Conservation (phyloP, 2,797 vertebrate species). For the Euthynnus affinis region DNA sequence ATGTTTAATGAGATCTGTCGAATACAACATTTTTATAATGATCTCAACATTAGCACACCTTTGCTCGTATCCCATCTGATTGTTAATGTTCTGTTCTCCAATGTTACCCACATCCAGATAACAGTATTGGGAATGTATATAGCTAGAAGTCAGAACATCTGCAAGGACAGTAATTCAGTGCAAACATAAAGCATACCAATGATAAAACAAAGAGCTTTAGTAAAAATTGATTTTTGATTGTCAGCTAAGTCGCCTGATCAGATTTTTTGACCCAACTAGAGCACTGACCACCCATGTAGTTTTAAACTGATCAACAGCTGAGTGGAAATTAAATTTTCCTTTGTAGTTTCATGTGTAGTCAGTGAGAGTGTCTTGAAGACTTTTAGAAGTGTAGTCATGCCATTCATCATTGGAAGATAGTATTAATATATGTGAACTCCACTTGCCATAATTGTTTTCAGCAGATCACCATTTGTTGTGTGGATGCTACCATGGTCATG, state of each 20-base stretch:
- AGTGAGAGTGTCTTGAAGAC: neutral
- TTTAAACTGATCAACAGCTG: too few species aligned
- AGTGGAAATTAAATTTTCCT: too few species aligned
- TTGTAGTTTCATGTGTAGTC: too few species aligned
- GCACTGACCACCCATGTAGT: too few species aligned
- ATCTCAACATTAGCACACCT: slow-evolving; percentile 9
- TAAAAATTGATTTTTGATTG: slow-evolving; percentile 49
- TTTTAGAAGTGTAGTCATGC: neutral
- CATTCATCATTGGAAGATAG: slow-evolving; percentile 12
- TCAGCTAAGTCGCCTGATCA: too few species aligned
- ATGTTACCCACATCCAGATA: slow-evolving; percentile 5
- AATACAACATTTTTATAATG: slow-evolving; percentile 2
- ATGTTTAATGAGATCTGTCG: neutral
- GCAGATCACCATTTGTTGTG: slow-evolving; percentile 8
- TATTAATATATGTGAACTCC: slow-evolving; percentile 19
- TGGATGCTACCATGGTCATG: neutral
- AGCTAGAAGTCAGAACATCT: neutral
- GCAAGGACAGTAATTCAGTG: neutral
- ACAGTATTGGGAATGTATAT: slow-evolving; percentile 3
- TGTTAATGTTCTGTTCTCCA: slow-evolving; percentile 9
- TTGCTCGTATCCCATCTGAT: neutral
- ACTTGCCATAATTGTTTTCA: slow-evolving; percentile 18
- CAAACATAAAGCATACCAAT: neutral
- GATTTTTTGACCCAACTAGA: too few species aligned
- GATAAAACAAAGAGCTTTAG: slow-evolving; percentile 36